Evolutionary conservation across 2,113 vertebrate species (phyloP).

Genomic region (Thunnus maccoyii): DNA sequence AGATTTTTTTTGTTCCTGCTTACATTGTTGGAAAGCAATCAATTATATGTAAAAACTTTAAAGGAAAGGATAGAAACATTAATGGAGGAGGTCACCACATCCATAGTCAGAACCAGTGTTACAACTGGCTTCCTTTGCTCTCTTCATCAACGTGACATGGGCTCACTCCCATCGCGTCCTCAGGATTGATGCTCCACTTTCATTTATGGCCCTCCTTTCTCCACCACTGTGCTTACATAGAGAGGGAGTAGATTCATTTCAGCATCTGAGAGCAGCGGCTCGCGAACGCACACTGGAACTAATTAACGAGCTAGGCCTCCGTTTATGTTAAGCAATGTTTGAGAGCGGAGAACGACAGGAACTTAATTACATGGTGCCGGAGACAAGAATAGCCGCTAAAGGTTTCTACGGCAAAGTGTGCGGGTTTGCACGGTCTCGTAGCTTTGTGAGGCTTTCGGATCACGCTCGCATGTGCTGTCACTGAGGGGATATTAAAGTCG

Average conservation of each 20-base stretch:
- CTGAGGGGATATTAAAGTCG: slow-evolving; percentile 54
- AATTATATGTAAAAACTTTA: neutral
- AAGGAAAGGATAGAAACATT: slow-evolving; percentile 19
- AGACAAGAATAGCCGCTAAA: slow-evolving; percentile 67
- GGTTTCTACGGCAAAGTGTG: slow-evolving; percentile 53
- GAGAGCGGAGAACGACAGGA: slow-evolving; percentile 69
- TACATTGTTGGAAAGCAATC: neutral
- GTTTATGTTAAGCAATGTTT: slow-evolving; percentile 76
- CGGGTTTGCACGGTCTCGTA: slow-evolving; percentile 5
- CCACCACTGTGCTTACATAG: slow-evolving; percentile 33
- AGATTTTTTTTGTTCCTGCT: neutral
- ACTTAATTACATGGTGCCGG: slow-evolving; percentile 76
- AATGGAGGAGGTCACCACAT: neutral
- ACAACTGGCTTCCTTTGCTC: slow-evolving; percentile 45
- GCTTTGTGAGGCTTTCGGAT: slow-evolving; percentile 30
- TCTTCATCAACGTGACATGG: slow-evolving; percentile 69
- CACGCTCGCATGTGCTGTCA: slow-evolving; percentile 21
- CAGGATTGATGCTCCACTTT: slow-evolving; percentile 76
- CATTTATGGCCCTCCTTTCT: slow-evolving; percentile 45
- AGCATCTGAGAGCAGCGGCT: slow-evolving; percentile 61
- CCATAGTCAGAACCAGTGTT: slow-evolving; percentile 38
- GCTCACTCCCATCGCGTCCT: slow-evolving; percentile 39
- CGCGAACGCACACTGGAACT: slow-evolving; percentile 76
- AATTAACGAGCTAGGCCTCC: slow-evolving; percentile 76
- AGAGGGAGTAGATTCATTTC: slow-evolving; percentile 58